Evolutionary conservation across 1,140 invertebrate genomes (phyloP), one percentile per base, ranked within the genome.

Genomic region (Trichonephila clavata): DNA sequence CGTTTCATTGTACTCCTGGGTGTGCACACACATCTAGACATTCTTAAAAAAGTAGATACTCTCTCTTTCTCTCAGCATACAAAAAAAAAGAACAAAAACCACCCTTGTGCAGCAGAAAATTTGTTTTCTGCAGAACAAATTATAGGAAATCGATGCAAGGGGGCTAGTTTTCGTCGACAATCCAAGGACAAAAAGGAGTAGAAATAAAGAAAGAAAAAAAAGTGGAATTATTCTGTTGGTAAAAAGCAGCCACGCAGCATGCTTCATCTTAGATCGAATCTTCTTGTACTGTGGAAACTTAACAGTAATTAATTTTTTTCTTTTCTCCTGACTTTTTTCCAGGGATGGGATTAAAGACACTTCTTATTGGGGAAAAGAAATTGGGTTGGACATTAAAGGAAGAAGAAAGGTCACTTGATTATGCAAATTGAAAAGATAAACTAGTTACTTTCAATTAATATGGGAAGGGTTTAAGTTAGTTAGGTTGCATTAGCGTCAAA

Each of bases 41-140:
- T 50, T 50, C 50, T 10, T 24, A 68, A 24, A 68, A 68, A 68
- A 71, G 16, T 14, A 32, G 68, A 71, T 71, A 71, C 68, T 71
- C 27, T 71, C 68, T 71, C 27, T 50, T 50, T 50, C 50, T 10
- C 50, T 50, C 3, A 5, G 68, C 2, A 32, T 3, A 71, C 13
- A 27, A 16, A 16, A 71, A 14, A 32, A 71, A 71, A 32, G 18
- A 16, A 27, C 16, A 71, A 32, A 27, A 71, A 71, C 27, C 5
- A 71, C 7, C 27, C 4, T 71, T 71, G 27, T 71, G 4, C 68
- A 71, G 68, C 68, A 71, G 68, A 71, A 71, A 90, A 90, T 80
- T 90, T 88, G 86, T 90, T 77, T 90, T 59, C 68, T 39, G 80
- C 61, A 16, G 87, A n/a, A 68, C 87, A 90, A 90, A 77, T 90